A percentile compares a stretch with the other conserved stretches of the same genome.
Conservation (phyloP, 2,113 vertebrate genomes). For the Channa maculata region DNA sequence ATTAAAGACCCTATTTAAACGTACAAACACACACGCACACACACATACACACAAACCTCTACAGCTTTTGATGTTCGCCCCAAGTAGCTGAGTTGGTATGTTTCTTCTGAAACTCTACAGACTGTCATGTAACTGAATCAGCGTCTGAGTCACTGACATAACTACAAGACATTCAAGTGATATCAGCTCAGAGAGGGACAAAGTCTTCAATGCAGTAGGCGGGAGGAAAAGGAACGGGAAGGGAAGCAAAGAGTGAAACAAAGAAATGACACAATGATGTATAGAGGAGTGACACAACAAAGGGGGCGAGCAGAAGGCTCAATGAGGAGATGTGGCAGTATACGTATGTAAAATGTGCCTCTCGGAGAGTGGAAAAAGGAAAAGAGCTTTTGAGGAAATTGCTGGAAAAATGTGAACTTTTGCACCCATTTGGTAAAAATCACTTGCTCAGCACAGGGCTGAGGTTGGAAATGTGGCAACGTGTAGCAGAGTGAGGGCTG, state of each 20-base stretch:
- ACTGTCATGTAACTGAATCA: slow-evolving; percentile 49
- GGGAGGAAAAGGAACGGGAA: background rate
- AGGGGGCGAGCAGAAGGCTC: background rate
- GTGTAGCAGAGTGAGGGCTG: too few species aligned
- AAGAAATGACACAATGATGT: slow-evolving; percentile 3
- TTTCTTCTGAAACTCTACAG: slow-evolving; percentile 56
- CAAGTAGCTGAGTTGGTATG: slow-evolving; percentile 65
- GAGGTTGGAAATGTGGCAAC: too few species aligned
- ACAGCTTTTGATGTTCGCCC: slow-evolving; percentile 46
- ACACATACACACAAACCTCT: slow-evolving; percentile 14
- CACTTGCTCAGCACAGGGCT: too few species aligned
- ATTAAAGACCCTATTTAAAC: slow-evolving; percentile 70
- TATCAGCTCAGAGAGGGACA: slow-evolving; percentile 36
- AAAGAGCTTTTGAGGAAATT: too few species aligned
- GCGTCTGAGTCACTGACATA: slow-evolving; percentile 35
- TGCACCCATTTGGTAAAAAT: too few species aligned
- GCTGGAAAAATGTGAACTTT: too few species aligned
- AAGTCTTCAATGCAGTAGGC: background rate
- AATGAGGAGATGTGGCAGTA: background rate
- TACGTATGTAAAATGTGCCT: background rate
- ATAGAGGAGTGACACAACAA: background rate
- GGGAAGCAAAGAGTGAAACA: background rate
- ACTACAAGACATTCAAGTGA: slow-evolving; percentile 33
- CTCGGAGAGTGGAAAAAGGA: background rate
- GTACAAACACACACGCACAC: slow-evolving; percentile 25